These are phyloP conservation scores for Leguminivora glycinivorella DNA, from an alignment of 1,140 invertebrate species.

Conservation along the genomic window DNA sequence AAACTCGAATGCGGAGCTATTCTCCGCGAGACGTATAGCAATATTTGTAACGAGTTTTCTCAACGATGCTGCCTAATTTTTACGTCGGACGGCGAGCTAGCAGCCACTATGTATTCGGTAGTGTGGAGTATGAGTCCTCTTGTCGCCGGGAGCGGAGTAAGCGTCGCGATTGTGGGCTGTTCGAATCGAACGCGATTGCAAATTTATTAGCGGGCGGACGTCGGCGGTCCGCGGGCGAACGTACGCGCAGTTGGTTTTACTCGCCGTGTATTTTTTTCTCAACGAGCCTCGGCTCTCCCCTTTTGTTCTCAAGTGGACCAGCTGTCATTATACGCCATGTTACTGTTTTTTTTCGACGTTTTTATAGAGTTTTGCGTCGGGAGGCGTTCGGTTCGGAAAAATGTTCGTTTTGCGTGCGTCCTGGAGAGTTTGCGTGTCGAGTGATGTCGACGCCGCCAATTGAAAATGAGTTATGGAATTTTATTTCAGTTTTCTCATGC, in stretches of 20 bases:
- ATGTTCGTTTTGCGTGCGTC: slow-evolving; percentile 78
- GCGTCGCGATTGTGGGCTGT: slow-evolving; percentile 41
- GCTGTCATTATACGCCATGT: slow-evolving; percentile 80
- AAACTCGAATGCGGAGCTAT: slow-evolving; percentile 75
- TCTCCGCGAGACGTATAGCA: slow-evolving; percentile 74
- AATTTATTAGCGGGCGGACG: slow-evolving; percentile 73
- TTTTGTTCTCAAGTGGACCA: slow-evolving; percentile 80
- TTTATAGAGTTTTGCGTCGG: slow-evolving; percentile 77
- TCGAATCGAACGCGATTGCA: slow-evolving; percentile 71
- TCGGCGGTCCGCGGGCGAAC: slow-evolving; percentile 55
- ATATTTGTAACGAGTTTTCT: slow-evolving; percentile 78
- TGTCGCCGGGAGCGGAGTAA: slow-evolving; percentile 41
- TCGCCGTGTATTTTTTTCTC: slow-evolving; percentile 77
- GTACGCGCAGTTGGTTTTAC: slow-evolving; percentile 75
- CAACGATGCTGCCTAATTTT: slow-evolving; percentile 73
- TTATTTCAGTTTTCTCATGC: slow-evolving; percentile 55
- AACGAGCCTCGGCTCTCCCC: slow-evolving; percentile 74
- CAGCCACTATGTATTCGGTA: slow-evolving; percentile 40
- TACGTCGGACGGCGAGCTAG: slow-evolving; percentile 56
- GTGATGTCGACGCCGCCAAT: slow-evolving; percentile 63
- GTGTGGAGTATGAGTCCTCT: slow-evolving; percentile 51
- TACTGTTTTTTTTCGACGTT: slow-evolving; percentile 79
- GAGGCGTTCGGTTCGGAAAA: slow-evolving; percentile 76
- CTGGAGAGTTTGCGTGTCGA: slow-evolving; percentile 71
- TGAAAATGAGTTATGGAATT: slow-evolving; percentile 70